Conservation (phyloP, 2,888 invertebrate species). For the Lissonota sp. region DNA sequence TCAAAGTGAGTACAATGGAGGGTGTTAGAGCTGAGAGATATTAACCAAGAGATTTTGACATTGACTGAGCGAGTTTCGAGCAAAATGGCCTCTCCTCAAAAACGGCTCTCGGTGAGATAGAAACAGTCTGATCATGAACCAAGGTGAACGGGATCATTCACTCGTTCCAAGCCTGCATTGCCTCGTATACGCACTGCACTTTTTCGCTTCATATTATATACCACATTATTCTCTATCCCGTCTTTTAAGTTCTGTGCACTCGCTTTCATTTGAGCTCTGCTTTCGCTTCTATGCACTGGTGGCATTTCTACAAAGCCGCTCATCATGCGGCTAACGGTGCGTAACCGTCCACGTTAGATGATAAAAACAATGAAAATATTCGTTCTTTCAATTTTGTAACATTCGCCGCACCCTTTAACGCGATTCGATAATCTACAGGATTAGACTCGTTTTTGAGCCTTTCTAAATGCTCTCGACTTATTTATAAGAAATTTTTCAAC, state of each 20-base stretch:
- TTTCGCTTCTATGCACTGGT: not conserved
- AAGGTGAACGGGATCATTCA: conserved; percentile 72
- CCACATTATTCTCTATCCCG: conserved; percentile 7
- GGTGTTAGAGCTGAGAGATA: conserved; percentile 24
- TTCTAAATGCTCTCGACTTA: conserved; percentile 41
- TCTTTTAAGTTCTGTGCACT: conserved; percentile 26
- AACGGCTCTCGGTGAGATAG: conserved; percentile 6
- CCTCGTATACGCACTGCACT: too few species aligned
- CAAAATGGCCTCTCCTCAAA: conserved; percentile 19
- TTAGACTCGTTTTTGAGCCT: conserved; percentile 17
- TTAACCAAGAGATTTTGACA: conserved; percentile 33
- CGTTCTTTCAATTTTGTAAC: not conserved
- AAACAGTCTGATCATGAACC: conserved; percentile 56
- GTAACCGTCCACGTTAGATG: conserved; percentile 17
- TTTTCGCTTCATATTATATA: too few species aligned
- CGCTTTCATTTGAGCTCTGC: conserved; percentile 43
- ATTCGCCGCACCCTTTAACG: conserved; percentile 2
- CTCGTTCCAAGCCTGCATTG: not conserved
- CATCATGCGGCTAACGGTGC: conserved; percentile 42
- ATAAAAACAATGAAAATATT: conserved; percentile 11
- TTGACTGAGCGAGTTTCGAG: conserved; percentile 11
- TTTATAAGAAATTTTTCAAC: conserved; percentile 21
- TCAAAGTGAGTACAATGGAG: not conserved
- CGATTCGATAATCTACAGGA: conserved; percentile 5
- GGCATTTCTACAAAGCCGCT: conserved; percentile 17